Percentiles rank a stretch among this genome's conserved stretches.
phyloP scores from a whole-genome alignment of 2,888 invertebrate genomes.

The Pachycephus smyrnensis region DNA sequence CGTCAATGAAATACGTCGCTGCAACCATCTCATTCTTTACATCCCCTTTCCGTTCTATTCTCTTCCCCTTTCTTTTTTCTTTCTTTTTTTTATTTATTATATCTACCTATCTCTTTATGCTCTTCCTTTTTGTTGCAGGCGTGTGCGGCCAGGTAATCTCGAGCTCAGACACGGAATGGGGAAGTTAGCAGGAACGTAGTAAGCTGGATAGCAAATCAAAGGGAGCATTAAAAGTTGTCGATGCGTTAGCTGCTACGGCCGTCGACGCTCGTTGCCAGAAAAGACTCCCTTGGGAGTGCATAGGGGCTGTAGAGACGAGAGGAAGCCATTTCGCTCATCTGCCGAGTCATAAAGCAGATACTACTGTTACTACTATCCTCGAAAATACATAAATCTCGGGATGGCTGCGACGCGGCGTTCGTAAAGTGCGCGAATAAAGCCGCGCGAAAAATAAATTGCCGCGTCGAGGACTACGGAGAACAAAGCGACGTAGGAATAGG shows the following conservation, averaged over 20 bases:
- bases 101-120: neutral
- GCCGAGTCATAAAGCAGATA: constrained; percentile 62
- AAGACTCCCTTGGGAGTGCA: constrained; percentile 49
- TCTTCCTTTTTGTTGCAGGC: neutral
- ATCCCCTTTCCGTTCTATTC: neutral
- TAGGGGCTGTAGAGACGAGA: constrained; percentile 18
- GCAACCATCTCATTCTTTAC: neutral
- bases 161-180: neutral
- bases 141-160: neutral
- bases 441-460: constrained; percentile 37
- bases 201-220: constrained; percentile 40
- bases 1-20: neutral
- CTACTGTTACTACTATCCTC: constrained; percentile 41
- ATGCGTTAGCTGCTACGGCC: constrained; percentile 42
- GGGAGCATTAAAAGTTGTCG: constrained; percentile 56
- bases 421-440: constrained; percentile 40
- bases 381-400: constrained; percentile 56
- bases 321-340: constrained; percentile 60
- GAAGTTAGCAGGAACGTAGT: neutral
- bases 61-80: neutral
- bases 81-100: neutral
- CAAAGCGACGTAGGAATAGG: neutral
- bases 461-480: constrained; percentile 10
- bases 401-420: constrained; percentile 30
- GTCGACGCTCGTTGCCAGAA: constrained; percentile 47